These are phyloP conservation scores for Glaucidium brasilianum DNA, from an alignment of 2,113 vertebrate species.

Conservation along the genomic window DNA sequence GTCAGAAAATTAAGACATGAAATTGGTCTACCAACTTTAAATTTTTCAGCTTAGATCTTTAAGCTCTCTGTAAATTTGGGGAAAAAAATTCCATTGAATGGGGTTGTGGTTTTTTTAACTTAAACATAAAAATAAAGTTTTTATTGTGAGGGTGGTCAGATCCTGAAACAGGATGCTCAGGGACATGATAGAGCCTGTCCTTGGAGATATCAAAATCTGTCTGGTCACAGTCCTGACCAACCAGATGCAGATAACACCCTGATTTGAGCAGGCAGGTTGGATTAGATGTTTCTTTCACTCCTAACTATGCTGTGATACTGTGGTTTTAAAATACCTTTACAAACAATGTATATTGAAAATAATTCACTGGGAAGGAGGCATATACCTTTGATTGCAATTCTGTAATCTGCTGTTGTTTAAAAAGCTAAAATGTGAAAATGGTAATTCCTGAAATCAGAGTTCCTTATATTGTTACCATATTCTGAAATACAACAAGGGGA, in stretches of 20 bases:
- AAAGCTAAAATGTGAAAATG: neutral
- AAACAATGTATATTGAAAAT: neutral
- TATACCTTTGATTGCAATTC: neutral
- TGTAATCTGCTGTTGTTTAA: neutral
- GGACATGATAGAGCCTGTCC: neutral
- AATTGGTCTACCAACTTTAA: neutral
- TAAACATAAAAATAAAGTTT: neutral
- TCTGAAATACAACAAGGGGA: neutral
- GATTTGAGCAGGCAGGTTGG: neutral
- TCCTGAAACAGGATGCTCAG: neutral
- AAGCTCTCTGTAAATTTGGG: neutral
- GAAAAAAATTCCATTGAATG: neutral
- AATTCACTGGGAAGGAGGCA: neutral
- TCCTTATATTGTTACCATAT: neutral
- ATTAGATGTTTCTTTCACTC: neutral
- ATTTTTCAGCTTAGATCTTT: neutral
- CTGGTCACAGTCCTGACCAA: neutral
- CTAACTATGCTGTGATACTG: neutral
- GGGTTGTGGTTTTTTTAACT: neutral
- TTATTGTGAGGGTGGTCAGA: neutral
- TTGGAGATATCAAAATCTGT: neutral
- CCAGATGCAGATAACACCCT: neutral
- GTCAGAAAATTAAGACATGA: neutral
- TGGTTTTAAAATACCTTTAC: neutral
- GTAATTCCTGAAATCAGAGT: neutral